These are phyloP conservation scores for Cheilosia scutellata DNA, from an alignment of 2,888 invertebrate genomes.

Conservation along the genomic window DNA sequence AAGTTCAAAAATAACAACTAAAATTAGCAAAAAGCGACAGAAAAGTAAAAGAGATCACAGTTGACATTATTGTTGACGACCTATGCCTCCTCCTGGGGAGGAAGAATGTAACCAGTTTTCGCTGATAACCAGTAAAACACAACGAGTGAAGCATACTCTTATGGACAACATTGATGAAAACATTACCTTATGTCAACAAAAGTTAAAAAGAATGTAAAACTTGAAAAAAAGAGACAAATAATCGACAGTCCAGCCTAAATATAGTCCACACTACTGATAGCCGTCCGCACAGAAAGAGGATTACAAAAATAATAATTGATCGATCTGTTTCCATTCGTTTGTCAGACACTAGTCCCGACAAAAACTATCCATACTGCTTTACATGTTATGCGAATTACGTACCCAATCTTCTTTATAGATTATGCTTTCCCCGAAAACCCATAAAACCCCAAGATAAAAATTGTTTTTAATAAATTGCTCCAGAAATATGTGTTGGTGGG, in stretches of 20 bases:
- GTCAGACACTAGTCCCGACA: background rate
- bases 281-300: background rate
- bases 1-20: no score
- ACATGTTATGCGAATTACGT: no score
- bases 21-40: no score
- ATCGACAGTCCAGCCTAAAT: background rate
- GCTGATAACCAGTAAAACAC: no score
- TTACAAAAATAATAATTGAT: conserved; percentile 1
- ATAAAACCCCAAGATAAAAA: conserved; percentile 28
- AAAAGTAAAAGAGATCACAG: no score
- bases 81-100: no score
- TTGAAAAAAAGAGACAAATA: background rate
- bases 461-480: conserved; percentile 49
- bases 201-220: background rate
- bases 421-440: conserved; percentile 36
- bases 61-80: no score
- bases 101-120: no score
- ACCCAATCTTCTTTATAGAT: conserved; percentile 37
- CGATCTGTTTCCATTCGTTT: background rate
- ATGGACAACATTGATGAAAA: no score
- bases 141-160: no score
- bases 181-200: no score
- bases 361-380: background rate
- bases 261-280: background rate
- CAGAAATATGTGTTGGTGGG: conserved; percentile 1